A percentile compares a stretch with the other conserved stretches of the same genome.
Conservation (phyloP, 2,113 vertebrate genomes). For the Enhydra lutris region DNA sequence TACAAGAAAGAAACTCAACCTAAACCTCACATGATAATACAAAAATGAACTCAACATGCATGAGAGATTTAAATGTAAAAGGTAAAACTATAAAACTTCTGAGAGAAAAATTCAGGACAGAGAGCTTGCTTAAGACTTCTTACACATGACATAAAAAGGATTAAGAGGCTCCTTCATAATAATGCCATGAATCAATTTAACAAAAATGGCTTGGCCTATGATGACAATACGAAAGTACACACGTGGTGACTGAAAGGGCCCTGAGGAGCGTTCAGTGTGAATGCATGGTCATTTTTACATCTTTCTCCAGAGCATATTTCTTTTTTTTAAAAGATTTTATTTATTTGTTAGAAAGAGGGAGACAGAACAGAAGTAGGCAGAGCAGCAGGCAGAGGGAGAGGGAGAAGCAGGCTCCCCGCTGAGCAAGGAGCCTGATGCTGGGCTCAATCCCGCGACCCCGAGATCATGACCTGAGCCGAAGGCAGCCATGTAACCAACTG, state of each 20-base stretch:
- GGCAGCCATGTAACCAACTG: no score
- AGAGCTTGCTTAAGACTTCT: neutral
- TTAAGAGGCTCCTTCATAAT: neutral
- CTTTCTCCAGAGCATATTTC: neutral
- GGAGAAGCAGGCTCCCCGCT: no score
- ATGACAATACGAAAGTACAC: neutral
- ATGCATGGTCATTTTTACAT: neutral
- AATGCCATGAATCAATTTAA: neutral
- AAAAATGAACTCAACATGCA: neutral
- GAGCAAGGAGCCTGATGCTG: no score
- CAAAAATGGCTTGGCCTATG: neutral
- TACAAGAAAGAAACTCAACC: neutral
- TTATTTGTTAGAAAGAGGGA: no score
- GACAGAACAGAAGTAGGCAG: no score
- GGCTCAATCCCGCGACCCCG: no score
- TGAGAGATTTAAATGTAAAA: neutral
- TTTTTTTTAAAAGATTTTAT: neutral
- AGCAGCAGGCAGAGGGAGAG: no score
- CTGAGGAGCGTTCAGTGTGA: neutral
- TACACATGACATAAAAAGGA: neutral
- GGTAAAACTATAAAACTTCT: neutral
- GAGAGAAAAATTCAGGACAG: neutral
- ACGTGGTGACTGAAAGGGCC: neutral
- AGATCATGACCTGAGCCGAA: no score
- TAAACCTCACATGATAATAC: neutral